Evolutionary conservation across 92 coral and sea anemone species (phyloP).

Genomic region (Siderastrea siderea): DNA sequence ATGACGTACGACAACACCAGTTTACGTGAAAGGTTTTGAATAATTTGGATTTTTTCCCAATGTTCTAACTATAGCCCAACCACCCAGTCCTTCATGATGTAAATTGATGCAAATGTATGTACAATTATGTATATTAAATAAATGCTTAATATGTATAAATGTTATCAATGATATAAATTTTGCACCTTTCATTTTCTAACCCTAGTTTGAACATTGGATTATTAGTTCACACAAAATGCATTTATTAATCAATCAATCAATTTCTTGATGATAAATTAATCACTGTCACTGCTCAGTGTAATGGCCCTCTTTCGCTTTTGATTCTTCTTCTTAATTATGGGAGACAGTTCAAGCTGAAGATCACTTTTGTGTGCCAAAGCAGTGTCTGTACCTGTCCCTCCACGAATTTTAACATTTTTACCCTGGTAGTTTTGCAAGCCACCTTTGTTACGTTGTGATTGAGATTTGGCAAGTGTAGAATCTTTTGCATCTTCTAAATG

Average conservation of each 20-base stretch:
- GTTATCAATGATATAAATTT: background rate
- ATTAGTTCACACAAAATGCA: too few relatives aligned
- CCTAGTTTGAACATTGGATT: too few relatives aligned
- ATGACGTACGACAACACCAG: too few relatives aligned
- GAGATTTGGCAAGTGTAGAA: background rate
- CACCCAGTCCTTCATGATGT: too few relatives aligned
- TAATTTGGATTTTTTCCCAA: too few relatives aligned
- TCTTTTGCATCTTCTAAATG: background rate
- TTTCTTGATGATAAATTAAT: background rate
- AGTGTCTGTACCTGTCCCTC: background rate
- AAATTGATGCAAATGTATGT: too few relatives aligned
- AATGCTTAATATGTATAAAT: background rate
- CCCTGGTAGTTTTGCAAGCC: background rate
- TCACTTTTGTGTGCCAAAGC: background rate
- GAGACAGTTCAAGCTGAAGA: conserved; percentile 1
- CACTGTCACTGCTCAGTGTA: conserved; percentile 34
- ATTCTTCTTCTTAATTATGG: conserved; percentile 8
- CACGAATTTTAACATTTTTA: background rate
- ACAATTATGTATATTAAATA: too few relatives aligned
- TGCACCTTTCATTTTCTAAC: too few relatives aligned
- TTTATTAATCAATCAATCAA: background rate
- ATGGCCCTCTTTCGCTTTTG: conserved; percentile 6
- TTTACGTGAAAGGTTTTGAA: too few relatives aligned
- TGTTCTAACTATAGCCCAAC: too few relatives aligned
- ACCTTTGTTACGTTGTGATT: background rate